Percentiles rank a stretch among this genome's conserved stretches.
Conservation (phyloP, 2,888 invertebrate genomes). For the Podabrus alpinus region DNA sequence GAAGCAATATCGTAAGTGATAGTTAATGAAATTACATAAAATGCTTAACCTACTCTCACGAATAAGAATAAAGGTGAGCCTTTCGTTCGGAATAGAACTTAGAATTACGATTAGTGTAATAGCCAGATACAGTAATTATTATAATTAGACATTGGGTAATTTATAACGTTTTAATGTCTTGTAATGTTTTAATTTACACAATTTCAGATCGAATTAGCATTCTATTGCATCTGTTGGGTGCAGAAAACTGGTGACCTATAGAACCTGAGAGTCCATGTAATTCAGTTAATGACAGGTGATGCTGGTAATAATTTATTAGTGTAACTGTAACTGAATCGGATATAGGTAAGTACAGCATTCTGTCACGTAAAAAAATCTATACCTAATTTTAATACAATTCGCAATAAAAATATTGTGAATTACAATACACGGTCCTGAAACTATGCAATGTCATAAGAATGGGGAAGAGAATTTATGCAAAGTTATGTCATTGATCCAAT, state of each 20-base stretch:
- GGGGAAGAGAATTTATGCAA: not conserved
- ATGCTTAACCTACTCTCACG: not conserved
- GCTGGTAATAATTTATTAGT: slow-evolving; percentile 11
- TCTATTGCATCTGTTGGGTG: not conserved
- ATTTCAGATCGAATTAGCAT: not conserved
- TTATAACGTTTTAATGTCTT: not conserved
- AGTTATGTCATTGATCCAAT: not conserved
- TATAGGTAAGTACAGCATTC: slow-evolving; percentile 8
- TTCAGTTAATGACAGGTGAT: slow-evolving; percentile 13
- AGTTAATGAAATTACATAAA: not conserved
- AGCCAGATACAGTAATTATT: not conserved
- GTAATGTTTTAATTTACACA: not conserved
- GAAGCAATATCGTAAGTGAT: not conserved
- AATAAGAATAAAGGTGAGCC: not conserved
- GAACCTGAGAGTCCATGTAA: not conserved
- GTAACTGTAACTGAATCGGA: slow-evolving; percentile 17
- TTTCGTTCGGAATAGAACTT: not conserved
- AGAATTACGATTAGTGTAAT: not conserved
- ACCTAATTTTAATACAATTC: not conserved
- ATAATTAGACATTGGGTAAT: not conserved
- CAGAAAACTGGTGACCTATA: slow-evolving; percentile 12
- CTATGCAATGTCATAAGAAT: not conserved
- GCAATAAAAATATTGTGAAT: not conserved
- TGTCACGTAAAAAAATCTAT: slow-evolving; percentile 17
- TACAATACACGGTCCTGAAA: not conserved